Base-by-base conservation (phyloP, 2,113 vertebrate species). In the Cyrtonyx montezumae region DNA sequence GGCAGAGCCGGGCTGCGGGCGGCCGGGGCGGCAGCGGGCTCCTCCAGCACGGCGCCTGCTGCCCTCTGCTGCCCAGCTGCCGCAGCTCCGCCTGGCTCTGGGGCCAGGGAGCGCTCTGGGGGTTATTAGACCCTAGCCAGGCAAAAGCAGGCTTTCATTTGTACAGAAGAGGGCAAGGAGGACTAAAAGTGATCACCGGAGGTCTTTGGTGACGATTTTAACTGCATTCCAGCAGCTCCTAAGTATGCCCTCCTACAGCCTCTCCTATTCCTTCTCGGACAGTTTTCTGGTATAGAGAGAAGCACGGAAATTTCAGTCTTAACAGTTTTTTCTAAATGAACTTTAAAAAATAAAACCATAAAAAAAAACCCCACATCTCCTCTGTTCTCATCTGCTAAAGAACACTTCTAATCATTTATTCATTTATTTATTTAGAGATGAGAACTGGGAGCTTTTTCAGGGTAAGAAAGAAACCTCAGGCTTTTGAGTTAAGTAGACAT, bases 11-110 rank as follows among this genome's bases (percentile, higher is more conserved):
- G 34, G 13, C 32, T 42, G 42, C 37, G 19, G 40, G 1, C n/a
- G 8, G 32, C 13, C 59, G 37, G 88, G 70, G 7, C 17, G 5
- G 49, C 10, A 2, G 34, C 34, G 14, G 26, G 6, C n/a, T 32
- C 13, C 30, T 19, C 26, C 34, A 9, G 32, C 9, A 30, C 49
- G 59, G 51, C 19, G 25, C 46, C 70, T 93, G 94, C 96, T 94
- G 96, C 96, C 96, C 92, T 73, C 96, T 97, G 95, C 84, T 80
- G 95, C 70, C 55, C 18, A 40, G 53, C 17, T 36, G 55, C 43
- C 11, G 45, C 30, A 25, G 30, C 76, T 43, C 30, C 14, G 48
- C 11, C 20, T 9, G 8, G 9, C 28, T 26, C 0, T 1, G 23
- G 18, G 2, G 7, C 13, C 5, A 20, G 5, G 21, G 13, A 4